Percentiles rank a stretch among this genome's conserved stretches.
Conservation (phyloP, 1,140 invertebrate species). For the Aphaenogaster ashmeadi region DNA sequence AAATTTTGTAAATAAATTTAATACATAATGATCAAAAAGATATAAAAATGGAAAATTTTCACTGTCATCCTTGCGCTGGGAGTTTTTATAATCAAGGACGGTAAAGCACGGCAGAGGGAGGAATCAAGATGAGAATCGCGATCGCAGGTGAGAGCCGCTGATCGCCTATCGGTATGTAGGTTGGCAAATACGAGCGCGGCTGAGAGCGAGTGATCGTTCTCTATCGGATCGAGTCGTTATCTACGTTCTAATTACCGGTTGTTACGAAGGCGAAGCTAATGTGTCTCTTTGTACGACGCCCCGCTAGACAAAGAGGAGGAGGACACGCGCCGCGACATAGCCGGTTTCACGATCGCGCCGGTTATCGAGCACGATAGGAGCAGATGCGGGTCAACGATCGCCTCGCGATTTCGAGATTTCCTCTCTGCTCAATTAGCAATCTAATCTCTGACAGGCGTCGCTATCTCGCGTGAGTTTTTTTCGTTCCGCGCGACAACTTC, state of each 20-base stretch:
- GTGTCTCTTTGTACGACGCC: neutral
- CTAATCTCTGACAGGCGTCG: conserved; percentile 44
- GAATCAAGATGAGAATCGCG: neutral
- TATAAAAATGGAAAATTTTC: too few relatives aligned
- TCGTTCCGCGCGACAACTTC: conserved; percentile 30
- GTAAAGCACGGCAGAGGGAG: neutral
- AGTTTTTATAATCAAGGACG: neutral
- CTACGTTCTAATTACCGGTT: conserved; percentile 80
- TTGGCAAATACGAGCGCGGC: conserved; percentile 74
- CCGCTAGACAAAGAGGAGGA: conserved; percentile 27
- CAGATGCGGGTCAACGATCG: conserved; percentile 40
- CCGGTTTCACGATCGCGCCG: conserved; percentile 16
- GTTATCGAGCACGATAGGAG: neutral
- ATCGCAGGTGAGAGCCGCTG: conserved; percentile 73
- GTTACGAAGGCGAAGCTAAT: conserved; percentile 57
- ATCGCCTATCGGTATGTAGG: conserved; percentile 77
- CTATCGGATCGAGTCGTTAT: conserved; percentile 77
- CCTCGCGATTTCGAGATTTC: conserved; percentile 38
- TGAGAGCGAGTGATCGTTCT: conserved; percentile 52
- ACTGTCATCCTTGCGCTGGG: neutral
- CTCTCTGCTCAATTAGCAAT: conserved; percentile 52
- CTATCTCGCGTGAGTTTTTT: conserved; percentile 12
- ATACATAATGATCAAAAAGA: too few relatives aligned
- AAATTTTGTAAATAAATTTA: too few relatives aligned
- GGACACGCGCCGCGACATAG: conserved; percentile 4